Evolutionary conservation across 1,140 invertebrate genomes (phyloP).

Genomic region (Macrobrachium nipponense): DNA sequence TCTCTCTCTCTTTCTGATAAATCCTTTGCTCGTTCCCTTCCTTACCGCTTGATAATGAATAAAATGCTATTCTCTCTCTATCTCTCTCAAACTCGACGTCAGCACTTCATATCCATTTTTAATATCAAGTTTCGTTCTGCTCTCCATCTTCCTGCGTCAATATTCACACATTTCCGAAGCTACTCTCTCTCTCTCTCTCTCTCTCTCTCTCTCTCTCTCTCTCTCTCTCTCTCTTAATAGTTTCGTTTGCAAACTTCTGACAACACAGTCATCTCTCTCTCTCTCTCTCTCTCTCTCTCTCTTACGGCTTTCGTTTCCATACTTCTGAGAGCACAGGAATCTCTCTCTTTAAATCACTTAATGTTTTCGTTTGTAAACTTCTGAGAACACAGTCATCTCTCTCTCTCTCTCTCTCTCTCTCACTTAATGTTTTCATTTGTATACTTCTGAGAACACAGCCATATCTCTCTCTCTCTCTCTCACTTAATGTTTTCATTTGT

Average conservation of each 20-base stretch:
- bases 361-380: not conserved
- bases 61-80: constrained; percentile 8
- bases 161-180: not conserved
- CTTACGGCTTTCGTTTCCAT: too few relatives aligned
- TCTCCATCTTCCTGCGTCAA: not conserved
- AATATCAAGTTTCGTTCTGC: not conserved
- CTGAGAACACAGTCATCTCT: not conserved
- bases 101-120: not conserved
- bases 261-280: not conserved
- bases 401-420: not conserved
- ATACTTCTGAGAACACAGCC: not conserved
- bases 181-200: not conserved
- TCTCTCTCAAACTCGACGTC: not conserved
- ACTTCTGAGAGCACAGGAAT: too few relatives aligned
- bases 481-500: not conserved
- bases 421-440: not conserved
- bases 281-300: not conserved
- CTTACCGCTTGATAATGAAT: not conserved
- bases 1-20: not conserved
- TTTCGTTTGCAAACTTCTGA: not conserved
- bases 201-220: too few relatives aligned
- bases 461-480: constrained; percentile 17
- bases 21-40: not conserved
- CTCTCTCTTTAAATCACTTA: too few relatives aligned
- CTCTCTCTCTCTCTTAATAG: too few relatives aligned